phyloP scores from a whole-genome alignment of 2,113 vertebrate species.

The Zosterops lateralis region DNA sequence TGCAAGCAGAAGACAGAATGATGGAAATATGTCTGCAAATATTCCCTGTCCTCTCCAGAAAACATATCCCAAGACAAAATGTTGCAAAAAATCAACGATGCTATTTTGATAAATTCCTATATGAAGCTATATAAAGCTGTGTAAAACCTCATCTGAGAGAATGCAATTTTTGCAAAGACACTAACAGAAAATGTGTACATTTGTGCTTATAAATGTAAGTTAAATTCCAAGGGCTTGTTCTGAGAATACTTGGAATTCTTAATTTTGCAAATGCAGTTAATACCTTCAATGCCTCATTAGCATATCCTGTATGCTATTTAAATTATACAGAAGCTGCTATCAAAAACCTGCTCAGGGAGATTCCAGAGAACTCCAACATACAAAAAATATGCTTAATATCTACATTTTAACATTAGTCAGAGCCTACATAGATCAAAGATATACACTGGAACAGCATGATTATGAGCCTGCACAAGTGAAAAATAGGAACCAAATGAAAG shows the following conservation, averaged over 20 bases:
- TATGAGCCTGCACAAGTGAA: constrained; percentile 3
- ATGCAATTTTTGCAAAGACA: neutral
- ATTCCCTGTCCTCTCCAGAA: neutral
- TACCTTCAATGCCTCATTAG: constrained; percentile 36
- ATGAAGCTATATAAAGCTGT: neutral
- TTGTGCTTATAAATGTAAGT: constrained; percentile 1
- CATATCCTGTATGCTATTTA: constrained; percentile 18
- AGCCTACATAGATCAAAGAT: constrained; percentile 13
- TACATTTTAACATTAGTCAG: neutral
- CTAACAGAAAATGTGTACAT: neutral
- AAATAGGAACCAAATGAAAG: constrained; percentile 24
- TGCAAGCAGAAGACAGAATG: neutral
- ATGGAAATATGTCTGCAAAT: neutral
- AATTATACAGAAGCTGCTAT: constrained; percentile 32
- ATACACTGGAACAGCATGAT: neutral
- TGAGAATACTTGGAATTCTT: constrained; percentile 5
- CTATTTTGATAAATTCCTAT: neutral
- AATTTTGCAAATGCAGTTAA: constrained; percentile 42
- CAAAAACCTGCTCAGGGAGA: constrained; percentile 46
- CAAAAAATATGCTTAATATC: constrained; percentile 26
- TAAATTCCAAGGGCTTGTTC: constrained; percentile 19
- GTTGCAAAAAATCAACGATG: neutral
- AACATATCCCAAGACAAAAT: neutral
- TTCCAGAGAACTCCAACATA: neutral
- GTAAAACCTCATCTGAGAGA: constrained; percentile 1